Evolutionary conservation across 2,113 vertebrate species (phyloP), one percentile per base, ranked within the genome.

Genomic region (Leptodactylus fuscus): DNA sequence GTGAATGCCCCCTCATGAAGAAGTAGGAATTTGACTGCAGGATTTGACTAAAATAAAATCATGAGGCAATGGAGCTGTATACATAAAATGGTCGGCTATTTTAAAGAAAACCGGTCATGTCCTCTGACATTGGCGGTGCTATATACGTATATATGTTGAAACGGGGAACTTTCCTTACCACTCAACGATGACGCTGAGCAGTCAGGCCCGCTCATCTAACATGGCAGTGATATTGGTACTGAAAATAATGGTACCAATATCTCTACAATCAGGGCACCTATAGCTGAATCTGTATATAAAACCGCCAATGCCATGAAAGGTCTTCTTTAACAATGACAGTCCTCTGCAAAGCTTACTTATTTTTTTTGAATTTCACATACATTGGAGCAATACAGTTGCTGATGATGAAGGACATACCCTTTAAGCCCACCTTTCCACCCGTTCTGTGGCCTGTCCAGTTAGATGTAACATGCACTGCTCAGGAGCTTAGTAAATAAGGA

Each of bases 391-490:
- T 38, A 11, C 15, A 34, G 15, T 22, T 9, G 16, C 8, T 22
- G 32, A 13, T 36, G 9, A 67, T 24, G 29, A 34, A 18, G 29
- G 15, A 32, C 27, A 32, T 65, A 32, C 60, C 58, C n/a, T n/a
- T 38, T 34, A 58, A 38, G 51, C 20, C n/a, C 29, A 36, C 74
- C 49, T 77, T 55, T 58, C 4, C 15, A 41, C 34, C 12, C 60
- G 22, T 29, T 32, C 13, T 51, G 9, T 51, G 15, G n/a, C 41
- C 48, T 49, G 27, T 44, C n/a, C 53, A 60, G 34, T 27, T 79
- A 24, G 51, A 41, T 15, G 15, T 73, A 74, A 83, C 6, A 46
- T 73, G 81, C 81, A 83, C 82, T 75, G 70, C 70, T 76, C 70
- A 62, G 82, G 70, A 60, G 67, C 53, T 44, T 24, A 58, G 38